Evolutionary conservation across 1,140 invertebrate genomes (phyloP).

Genomic region (Apis mellifera): Amel_HAv3.1 CM009935.2:3827001-3827500

Average conservation of each 20-base stretch:
- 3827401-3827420: slow-evolving; percentile 4
- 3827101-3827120: no score
- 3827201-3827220: no score
- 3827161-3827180: no score
- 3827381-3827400: slow-evolving; percentile 26
- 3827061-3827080: no score
- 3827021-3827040: background rate
- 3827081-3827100: no score
- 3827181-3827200: no score
- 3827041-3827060: background rate
- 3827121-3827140: no score
- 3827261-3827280: background rate
- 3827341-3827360: slow-evolving; percentile 21
- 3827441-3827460: background rate
- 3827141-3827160: no score
- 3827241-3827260: background rate
- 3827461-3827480: no score
- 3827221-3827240: slow-evolving; percentile 6
- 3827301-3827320: slow-evolving; percentile 20
- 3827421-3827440: background rate
- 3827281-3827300: background rate
- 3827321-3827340: slow-evolving; percentile 45
- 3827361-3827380: slow-evolving; percentile 37
- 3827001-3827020: background rate
- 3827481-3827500: no score